These are phyloP conservation scores for Sphenodon punctatus DNA, from an alignment of 2,797 vertebrate species.

Conservation along the genomic window DNA sequence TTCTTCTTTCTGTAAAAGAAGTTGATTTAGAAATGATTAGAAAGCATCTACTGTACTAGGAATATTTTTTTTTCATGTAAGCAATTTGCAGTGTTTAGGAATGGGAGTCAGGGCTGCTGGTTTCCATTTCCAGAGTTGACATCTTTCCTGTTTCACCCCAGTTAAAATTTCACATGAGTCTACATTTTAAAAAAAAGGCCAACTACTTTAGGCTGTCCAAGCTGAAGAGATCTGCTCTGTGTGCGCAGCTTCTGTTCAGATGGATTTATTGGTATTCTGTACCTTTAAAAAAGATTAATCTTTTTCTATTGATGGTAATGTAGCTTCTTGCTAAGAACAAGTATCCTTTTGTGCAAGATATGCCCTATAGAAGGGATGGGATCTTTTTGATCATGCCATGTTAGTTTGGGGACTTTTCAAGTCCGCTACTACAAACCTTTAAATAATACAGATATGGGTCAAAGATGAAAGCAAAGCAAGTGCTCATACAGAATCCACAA, in stretches of 20 bases:
- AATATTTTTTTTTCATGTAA: background rate
- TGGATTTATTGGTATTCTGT: background rate
- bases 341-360: background rate
- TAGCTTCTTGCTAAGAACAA: background rate
- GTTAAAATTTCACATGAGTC: background rate
- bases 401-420: conserved; percentile 26
- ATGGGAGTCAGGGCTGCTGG: background rate
- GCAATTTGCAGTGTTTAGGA: background rate
- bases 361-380: conserved; percentile 4
- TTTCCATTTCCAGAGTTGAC: background rate
- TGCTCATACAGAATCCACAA: background rate
- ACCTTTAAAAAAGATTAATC: background rate
- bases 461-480: conserved; percentile 21
- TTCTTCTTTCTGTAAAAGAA: conserved; percentile 82
- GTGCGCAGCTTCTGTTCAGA: background rate
- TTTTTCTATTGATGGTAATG: background rate
- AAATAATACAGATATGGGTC: background rate
- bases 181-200: background rate
- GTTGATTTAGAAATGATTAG: conserved; percentile 14
- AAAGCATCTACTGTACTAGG: background rate
- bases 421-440: conserved; percentile 10
- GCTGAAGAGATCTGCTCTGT: too few species aligned
- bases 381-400: background rate
- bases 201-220: background rate
- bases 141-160: background rate